phyloP scores from a whole-genome alignment of 2,113 vertebrate genomes.

The Tetrax tetrax region DNA sequence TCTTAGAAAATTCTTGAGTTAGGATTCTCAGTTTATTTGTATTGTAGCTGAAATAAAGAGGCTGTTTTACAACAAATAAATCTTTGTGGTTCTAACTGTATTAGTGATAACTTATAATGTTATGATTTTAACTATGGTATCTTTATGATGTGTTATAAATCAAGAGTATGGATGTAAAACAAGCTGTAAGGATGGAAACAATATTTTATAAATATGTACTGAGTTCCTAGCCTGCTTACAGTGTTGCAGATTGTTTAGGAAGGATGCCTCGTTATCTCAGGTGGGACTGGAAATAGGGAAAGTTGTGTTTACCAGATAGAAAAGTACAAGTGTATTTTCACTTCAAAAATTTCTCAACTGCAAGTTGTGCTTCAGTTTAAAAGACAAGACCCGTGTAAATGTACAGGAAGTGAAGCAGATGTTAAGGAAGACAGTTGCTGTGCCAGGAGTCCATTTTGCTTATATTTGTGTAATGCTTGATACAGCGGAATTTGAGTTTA shows the following conservation, averaged over 20 bases:
- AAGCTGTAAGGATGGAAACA: neutral
- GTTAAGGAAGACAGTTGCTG: neutral
- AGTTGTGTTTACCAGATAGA: neutral
- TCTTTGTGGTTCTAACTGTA: neutral
- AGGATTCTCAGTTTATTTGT: neutral
- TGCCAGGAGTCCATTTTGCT: neutral
- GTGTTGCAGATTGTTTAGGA: neutral
- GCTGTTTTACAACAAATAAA: neutral
- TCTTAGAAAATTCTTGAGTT: neutral
- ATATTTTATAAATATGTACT: neutral
- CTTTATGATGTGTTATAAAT: neutral
- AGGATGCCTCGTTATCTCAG: neutral
- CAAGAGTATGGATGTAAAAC: neutral
- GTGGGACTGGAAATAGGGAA: neutral
- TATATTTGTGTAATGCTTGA: neutral
- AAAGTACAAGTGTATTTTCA: neutral
- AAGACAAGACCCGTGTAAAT: neutral
- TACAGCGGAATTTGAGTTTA: neutral
- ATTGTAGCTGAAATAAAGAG: neutral
- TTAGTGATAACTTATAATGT: neutral
- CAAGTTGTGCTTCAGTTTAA: neutral
- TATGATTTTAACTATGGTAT: neutral
- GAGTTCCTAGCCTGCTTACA: neutral
- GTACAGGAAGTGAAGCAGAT: neutral
- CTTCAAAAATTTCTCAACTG: neutral